These are phyloP conservation scores for Dynastes grantii DNA, from an alignment of 2,888 invertebrate species.

Conservation along the genomic window DNA sequence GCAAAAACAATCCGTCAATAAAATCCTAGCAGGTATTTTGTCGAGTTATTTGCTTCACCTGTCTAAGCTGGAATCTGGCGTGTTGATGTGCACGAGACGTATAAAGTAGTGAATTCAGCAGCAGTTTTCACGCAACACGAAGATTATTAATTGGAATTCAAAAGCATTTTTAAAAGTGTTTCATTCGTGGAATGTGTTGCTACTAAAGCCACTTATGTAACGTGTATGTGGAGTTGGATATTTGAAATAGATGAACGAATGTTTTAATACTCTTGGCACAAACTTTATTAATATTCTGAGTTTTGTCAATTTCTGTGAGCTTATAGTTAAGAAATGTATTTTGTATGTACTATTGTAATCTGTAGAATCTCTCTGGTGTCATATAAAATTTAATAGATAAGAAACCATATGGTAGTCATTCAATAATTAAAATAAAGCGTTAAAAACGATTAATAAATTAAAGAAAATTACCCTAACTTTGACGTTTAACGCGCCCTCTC, in stretches of 20 bases:
- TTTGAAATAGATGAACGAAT: constrained; percentile 2
- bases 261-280: constrained; percentile 9
- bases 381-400: no score
- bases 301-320: no score
- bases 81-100: neutral
- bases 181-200: neutral
- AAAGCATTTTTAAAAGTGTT: neutral
- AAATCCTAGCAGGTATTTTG: constrained; percentile 10
- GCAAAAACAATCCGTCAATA: constrained; percentile 21
- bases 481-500: no score
- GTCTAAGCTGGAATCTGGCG: constrained; percentile 15
- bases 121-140: neutral
- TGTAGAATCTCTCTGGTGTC: no score
- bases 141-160: neutral
- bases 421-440: no score
- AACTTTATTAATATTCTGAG: no score
- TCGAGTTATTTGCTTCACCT: constrained; percentile 24
- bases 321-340: no score
- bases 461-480: no score
- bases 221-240: constrained; percentile 18
- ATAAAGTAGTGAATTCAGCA: neutral
- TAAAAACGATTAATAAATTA: no score
- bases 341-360: no score
- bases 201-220: neutral
- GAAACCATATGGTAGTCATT: no score